Evolutionary conservation across 2,113 vertebrate species (phyloP).

Genomic region (Helogale parvula): DNA sequence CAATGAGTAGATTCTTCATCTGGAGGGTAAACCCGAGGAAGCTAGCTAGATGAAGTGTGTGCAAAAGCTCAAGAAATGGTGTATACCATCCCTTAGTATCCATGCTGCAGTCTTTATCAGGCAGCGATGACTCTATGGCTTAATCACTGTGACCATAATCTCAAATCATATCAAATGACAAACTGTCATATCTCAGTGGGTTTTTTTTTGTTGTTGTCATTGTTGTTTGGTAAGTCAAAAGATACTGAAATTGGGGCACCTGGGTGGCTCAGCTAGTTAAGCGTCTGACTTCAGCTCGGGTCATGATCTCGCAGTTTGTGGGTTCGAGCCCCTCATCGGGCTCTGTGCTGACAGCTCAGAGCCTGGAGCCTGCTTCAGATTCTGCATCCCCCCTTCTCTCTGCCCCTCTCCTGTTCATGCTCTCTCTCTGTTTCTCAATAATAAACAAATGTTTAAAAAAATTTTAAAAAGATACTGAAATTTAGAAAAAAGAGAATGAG

Average conservation of each 20-base stretch:
- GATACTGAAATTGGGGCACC: not conserved
- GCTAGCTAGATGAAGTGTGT: not conserved
- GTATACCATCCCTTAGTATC: not conserved
- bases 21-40: not conserved
- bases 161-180: not conserved
- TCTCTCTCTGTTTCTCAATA: too few relatives aligned
- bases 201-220: not conserved
- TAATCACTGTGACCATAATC: not conserved
- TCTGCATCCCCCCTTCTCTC: too few relatives aligned
- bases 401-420: too few relatives aligned
- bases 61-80: not conserved
- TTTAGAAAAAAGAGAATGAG: not conserved
- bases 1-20: not conserved
- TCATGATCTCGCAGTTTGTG: too few relatives aligned
- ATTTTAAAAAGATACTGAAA: not conserved
- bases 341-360: too few relatives aligned
- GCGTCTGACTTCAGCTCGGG: too few relatives aligned
- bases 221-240: not conserved
- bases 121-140: not conserved
- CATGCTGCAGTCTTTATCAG: not conserved
- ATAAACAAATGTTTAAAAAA: too few relatives aligned
- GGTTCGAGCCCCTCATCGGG: too few relatives aligned
- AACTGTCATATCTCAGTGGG: not conserved
- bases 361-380: too few relatives aligned
- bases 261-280: too few relatives aligned